Evolutionary conservation across 2,888 invertebrate species (phyloP).

Genomic region (Trissolcus japonicus): DNA sequence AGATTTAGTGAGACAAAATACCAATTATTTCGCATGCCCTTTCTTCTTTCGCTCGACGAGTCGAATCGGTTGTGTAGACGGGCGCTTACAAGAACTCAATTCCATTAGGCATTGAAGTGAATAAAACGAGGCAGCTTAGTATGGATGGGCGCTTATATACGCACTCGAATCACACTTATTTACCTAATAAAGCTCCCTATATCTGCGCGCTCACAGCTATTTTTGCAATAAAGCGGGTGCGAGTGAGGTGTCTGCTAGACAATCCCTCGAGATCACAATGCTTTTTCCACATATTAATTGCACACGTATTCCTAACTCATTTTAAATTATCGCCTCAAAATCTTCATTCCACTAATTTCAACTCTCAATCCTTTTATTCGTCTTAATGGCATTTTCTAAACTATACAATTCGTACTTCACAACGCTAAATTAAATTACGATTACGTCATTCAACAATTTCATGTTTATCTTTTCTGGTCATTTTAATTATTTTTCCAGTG

Average conservation of each 20-base stretch:
- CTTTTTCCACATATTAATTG: slow-evolving; percentile 68
- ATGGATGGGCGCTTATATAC: slow-evolving; percentile 68
- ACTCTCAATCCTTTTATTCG: no score
- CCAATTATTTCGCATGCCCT: slow-evolving; percentile 68
- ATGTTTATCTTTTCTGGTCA: neutral
- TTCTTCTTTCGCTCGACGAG: slow-evolving; percentile 58
- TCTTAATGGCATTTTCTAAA: neutral
- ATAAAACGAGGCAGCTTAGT: slow-evolving; percentile 69
- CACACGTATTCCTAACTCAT: slow-evolving; percentile 66
- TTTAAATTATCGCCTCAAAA: slow-evolving; percentile 58
- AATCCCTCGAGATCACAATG: slow-evolving; percentile 70
- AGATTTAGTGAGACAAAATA: slow-evolving; percentile 71
- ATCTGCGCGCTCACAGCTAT: slow-evolving; percentile 57
- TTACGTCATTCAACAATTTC: neutral
- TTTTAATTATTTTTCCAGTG: neutral
- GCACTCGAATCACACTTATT: slow-evolving; percentile 70
- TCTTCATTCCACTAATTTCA: no score
- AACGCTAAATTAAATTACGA: no score
- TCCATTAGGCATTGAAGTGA: slow-evolving; percentile 73
- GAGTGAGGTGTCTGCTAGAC: slow-evolving; percentile 69
- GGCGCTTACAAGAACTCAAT: slow-evolving; percentile 70
- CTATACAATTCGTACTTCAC: neutral
- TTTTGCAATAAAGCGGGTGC: slow-evolving; percentile 66
- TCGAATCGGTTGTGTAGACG: slow-evolving; percentile 56
- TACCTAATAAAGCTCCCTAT: slow-evolving; percentile 70